Evolutionary conservation across 2,888 invertebrate species (phyloP).

Genomic region (Spatulosminthurus flaviceps): DNA sequence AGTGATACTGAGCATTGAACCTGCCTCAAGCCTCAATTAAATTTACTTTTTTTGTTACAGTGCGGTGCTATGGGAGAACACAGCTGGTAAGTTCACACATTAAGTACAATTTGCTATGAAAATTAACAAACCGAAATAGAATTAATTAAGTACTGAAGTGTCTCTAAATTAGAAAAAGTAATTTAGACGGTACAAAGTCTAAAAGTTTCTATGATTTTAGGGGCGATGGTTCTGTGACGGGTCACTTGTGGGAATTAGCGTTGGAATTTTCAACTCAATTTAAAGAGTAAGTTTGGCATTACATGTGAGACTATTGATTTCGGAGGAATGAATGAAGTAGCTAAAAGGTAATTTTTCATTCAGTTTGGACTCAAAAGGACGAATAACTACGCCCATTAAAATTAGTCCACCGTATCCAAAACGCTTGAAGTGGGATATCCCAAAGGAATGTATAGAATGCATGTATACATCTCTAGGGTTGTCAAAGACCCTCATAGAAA

Average conservation of each 20-base stretch:
- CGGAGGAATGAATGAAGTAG: background rate
- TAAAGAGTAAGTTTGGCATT: constrained; percentile 68
- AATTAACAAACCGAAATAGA: no score
- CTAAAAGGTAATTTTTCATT: background rate
- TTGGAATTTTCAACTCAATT: constrained; percentile 72
- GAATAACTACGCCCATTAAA: constrained; percentile 67
- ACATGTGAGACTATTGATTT: background rate
- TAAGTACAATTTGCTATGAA: no score
- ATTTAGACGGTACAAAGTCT: background rate
- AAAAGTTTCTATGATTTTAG: constrained; percentile 68
- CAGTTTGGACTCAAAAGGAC: constrained; percentile 81
- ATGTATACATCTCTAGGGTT: constrained; percentile 73
- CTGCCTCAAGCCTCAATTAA: no score
- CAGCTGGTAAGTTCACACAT: constrained; percentile 24
- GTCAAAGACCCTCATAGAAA: constrained; percentile 81
- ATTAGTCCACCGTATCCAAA: constrained; percentile 83
- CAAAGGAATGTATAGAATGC: constrained; percentile 73
- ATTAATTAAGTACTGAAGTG: no score
- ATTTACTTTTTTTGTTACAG: background rate
- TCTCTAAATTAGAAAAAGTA: no score
- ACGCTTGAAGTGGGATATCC: constrained; percentile 89
- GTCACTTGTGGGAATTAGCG: constrained; percentile 91
- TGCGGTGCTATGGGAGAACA: constrained; percentile 21
- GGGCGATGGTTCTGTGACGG: constrained; percentile 98
- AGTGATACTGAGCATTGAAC: no score